These are phyloP conservation scores for Zelostemma sp. DNA, from an alignment of 1,140 invertebrate genomes.

Conservation along the genomic window DNA sequence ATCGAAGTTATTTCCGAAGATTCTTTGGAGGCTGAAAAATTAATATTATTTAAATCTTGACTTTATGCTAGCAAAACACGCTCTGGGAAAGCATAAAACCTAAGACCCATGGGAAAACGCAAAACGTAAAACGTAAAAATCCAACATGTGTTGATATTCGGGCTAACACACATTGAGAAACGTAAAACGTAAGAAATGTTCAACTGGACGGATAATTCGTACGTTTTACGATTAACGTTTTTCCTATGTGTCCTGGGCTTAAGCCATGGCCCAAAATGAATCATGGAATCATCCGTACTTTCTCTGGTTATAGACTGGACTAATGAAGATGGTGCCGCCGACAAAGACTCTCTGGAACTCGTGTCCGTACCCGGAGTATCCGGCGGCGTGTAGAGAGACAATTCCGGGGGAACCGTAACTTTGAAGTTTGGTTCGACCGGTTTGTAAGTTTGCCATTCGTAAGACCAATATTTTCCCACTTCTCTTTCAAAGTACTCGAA, in stretches of 20 bases:
- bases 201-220: too few species aligned
- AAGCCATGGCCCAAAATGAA: too few species aligned
- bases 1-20: too few species aligned
- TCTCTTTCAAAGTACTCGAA: neutral
- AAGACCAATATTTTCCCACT: neutral
- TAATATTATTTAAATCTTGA: neutral
- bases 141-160: too few species aligned
- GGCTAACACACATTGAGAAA: too few species aligned
- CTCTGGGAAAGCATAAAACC: too few species aligned
- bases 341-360: neutral
- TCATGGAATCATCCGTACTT: neutral
- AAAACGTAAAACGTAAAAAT: too few species aligned
- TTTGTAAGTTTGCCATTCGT: conserved; percentile 1
- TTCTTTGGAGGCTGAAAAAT: too few species aligned
- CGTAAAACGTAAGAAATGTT: too few species aligned
- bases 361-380: neutral
- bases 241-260: too few species aligned
- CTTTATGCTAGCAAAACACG: neutral
- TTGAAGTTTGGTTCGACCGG: neutral
- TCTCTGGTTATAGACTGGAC: neutral
- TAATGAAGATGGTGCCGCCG: neutral
- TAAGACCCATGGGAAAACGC: too few species aligned
- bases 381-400: neutral
- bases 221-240: too few species aligned
- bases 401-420: neutral